A percentile compares a stretch with the other conserved stretches of the same genome.
Conservation (phyloP, 1,140 invertebrate genomes). For the Cepaea nemoralis region DNA sequence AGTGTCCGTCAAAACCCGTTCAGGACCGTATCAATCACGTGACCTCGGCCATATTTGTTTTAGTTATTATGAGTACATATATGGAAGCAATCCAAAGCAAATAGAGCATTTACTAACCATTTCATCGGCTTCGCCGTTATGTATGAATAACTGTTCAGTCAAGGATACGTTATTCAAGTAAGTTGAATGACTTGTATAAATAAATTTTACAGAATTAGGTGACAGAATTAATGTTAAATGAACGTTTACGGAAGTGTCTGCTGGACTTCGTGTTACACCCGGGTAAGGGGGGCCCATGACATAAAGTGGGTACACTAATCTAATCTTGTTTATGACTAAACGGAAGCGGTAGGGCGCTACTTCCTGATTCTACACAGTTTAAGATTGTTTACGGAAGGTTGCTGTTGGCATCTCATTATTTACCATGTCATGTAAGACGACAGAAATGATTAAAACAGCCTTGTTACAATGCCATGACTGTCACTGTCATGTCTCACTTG, state of each 20-base stretch:
- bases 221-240: no score
- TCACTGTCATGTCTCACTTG: no score
- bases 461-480: neutral
- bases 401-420: neutral
- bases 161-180: neutral
- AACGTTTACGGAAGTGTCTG: conserved; percentile 24
- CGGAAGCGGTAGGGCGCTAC: neutral
- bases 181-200: neutral
- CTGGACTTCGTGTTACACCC: neutral
- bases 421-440: neutral
- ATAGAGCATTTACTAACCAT: neutral
- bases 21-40: neutral
- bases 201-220: neutral
- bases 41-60: conserved; percentile 29
- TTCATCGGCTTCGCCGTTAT: neutral
- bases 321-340: neutral
- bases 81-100: neutral
- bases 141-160: neutral
- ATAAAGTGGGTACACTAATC: neutral
- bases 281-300: no score
- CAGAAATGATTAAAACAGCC: neutral
- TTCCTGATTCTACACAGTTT: neutral
- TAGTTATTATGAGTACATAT: neutral
- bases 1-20: neutral
- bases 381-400: neutral